These are phyloP conservation scores for Jordanella pulchra DNA, from an alignment of 2,797 vertebrate species.

Conservation along the genomic window DNA sequence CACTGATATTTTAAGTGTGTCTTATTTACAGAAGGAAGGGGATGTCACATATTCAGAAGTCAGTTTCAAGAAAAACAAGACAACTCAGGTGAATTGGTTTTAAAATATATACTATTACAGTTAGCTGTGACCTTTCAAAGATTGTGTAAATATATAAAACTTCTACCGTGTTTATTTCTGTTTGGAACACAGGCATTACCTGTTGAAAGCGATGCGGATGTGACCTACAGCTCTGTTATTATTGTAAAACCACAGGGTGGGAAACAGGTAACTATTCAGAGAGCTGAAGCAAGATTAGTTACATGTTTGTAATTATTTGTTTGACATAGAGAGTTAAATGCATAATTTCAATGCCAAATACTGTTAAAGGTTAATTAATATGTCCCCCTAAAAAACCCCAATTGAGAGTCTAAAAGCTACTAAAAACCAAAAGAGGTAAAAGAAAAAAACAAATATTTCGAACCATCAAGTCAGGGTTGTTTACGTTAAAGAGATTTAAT, in stretches of 20 bases:
- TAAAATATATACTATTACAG: no score
- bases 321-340: no score
- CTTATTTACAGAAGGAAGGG: slow-evolving; percentile 17
- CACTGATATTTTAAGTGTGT: background rate
- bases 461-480: background rate
- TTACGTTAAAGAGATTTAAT: background rate
- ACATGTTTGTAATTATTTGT: background rate
- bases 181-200: slow-evolving; percentile 5
- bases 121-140: background rate
- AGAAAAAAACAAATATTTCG: no score
- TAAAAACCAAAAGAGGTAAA: no score
- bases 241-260: rapidly evolving
- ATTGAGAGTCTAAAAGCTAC: no score
- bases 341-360: no score
- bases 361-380: no score
- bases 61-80: background rate
- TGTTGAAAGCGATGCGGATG: background rate
- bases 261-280: slow-evolving; percentile 11
- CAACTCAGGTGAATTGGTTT: slow-evolving; percentile 5
- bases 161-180: background rate
- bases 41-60: slow-evolving; percentile 2
- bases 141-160: background rate
- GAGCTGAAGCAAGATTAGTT: background rate
- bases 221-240: slow-evolving; percentile 34
- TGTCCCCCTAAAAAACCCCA: no score